phyloP scores from a whole-genome alignment of 2,113 vertebrate species.

The Polypterus senegalus region DNA sequence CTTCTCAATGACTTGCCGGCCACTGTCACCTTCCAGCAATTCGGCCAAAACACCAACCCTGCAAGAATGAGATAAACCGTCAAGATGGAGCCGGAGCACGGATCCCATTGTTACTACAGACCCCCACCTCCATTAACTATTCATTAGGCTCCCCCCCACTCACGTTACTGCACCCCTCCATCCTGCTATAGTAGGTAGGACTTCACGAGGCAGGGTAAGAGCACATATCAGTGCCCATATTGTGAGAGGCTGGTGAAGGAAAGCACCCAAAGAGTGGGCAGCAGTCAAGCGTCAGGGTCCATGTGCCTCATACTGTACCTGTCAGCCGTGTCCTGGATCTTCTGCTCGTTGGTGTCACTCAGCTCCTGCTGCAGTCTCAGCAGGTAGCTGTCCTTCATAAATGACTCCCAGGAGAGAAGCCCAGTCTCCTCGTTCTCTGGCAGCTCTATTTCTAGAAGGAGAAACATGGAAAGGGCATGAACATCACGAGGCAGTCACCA shows the following conservation, averaged over 20 bases:
- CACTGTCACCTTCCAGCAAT: slow-evolving; percentile 51
- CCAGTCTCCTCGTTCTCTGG: slow-evolving; percentile 62
- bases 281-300: no score
- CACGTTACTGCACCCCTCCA: no score
- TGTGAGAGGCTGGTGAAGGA: no score
- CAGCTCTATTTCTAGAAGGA: slow-evolving; percentile 55
- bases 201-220: no score
- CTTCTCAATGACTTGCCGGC: slow-evolving; percentile 44
- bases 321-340: slow-evolving; percentile 60
- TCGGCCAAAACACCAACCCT: slow-evolving; percentile 63
- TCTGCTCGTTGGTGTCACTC: slow-evolving; percentile 56
- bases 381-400: slow-evolving; percentile 81
- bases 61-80: slow-evolving; percentile 8
- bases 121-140: no score
- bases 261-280: no score
- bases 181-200: no score
- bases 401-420: slow-evolving; percentile 77
- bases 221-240: no score
- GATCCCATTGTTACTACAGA: no score
- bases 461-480: not conserved
- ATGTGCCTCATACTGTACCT: slow-evolving; percentile 52
- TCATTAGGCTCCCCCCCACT: no score
- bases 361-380: slow-evolving; percentile 47
- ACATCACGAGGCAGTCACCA: no score
- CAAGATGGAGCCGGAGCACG: no score